Conservation (phyloP, 2,888 invertebrate species). For the Dolichomitus sp. region DNA sequence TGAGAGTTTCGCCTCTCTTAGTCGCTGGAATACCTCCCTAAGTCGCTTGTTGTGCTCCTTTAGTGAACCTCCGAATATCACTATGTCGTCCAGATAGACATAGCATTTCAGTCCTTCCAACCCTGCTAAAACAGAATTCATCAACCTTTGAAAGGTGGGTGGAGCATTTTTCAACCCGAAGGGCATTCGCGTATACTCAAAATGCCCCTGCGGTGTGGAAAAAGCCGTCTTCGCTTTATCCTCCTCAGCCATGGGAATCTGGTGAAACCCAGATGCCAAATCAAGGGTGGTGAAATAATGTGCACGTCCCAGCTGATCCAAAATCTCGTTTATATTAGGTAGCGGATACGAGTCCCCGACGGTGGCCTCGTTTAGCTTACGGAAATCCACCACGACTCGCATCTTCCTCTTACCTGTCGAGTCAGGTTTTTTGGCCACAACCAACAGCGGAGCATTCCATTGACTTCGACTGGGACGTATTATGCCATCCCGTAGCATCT, state of each 20-base stretch:
- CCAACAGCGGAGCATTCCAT: not conserved
- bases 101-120: not conserved
- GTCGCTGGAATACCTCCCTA: not conserved
- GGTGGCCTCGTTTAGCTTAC: no score
- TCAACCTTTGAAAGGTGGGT: constrained; percentile 35
- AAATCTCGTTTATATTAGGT: no score
- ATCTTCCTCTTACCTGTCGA: not conserved
- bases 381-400: constrained; percentile 20
- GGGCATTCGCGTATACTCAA: constrained; percentile 25
- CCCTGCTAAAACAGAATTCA: constrained; percentile 14
- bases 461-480: not conserved
- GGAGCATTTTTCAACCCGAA: constrained; percentile 44
- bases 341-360: no score
- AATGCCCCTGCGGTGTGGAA: constrained; percentile 16
- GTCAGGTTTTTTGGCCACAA: not conserved
- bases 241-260: not conserved
- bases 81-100: not conserved
- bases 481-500: not conserved
- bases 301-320: constrained; percentile 56
- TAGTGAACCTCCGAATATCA: not conserved
- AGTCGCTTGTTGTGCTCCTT: not conserved
- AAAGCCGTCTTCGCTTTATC: constrained; percentile 19
- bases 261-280: constrained; percentile 27
- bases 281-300: constrained; percentile 27
- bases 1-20: not conserved